Evolutionary conservation across 2,888 invertebrate genomes (phyloP).

Genomic region (Clanis bilineata): DNA sequence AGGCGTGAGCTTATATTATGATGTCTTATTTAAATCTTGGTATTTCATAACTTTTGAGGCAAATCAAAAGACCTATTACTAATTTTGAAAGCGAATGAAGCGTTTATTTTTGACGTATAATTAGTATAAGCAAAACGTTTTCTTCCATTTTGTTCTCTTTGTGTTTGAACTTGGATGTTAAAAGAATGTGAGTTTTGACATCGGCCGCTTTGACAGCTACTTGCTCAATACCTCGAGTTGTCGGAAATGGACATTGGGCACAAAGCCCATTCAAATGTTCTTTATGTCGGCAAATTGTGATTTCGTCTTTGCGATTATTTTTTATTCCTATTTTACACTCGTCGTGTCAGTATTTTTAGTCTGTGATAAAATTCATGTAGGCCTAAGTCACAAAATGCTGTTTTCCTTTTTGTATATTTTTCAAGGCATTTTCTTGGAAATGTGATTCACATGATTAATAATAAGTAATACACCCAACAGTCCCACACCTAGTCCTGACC

Average conservation of each 20-base stretch:
- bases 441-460: too few species aligned
- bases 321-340: conserved; percentile 15
- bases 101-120: conserved; percentile 17
- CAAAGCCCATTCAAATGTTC: conserved; percentile 59
- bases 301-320: conserved; percentile 43
- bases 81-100: too few species aligned
- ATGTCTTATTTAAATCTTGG: too few species aligned
- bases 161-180: conserved; percentile 1
- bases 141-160: conserved; percentile 29
- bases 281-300: conserved; percentile 65
- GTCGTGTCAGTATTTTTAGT: conserved; percentile 5
- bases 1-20: too few species aligned
- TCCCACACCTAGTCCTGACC: too few species aligned
- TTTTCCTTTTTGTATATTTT: background rate
- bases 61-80: too few species aligned
- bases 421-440: background rate
- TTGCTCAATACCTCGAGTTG: conserved; percentile 63
- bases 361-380: background rate
- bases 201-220: conserved; percentile 69
- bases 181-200: conserved; percentile 54
- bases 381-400: background rate
- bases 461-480: too few species aligned
- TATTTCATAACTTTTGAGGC: too few species aligned
- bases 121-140: conserved; percentile 13
- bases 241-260: conserved; percentile 74